Percentiles rank a stretch among this genome's conserved stretches.
phyloP scores from a whole-genome alignment of 1,140 invertebrate species.

The Trachymyrmex septentrionalis region DNA sequence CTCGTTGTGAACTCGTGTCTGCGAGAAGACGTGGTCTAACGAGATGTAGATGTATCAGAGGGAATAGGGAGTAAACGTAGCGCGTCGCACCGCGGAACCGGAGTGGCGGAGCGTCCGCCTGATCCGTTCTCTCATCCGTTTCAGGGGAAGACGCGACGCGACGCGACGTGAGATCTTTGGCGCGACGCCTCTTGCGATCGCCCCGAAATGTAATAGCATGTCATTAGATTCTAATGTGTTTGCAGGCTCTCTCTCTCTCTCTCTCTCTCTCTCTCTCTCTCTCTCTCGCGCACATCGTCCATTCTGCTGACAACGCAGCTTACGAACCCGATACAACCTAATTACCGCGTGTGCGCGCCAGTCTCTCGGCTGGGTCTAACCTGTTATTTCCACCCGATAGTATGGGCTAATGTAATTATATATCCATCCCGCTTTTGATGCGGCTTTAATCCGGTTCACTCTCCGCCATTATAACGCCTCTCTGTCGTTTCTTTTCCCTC shows the following conservation, averaged over 20 bases:
- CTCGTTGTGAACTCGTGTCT: slow-evolving; percentile 46
- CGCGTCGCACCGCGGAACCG: neutral
- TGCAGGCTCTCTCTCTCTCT: slow-evolving; percentile 69
- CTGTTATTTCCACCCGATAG: slow-evolving; percentile 85
- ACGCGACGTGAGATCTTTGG: slow-evolving; percentile 17
- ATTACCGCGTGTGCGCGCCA: slow-evolving; percentile 78
- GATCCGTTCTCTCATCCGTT: neutral
- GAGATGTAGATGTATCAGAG: slow-evolving; percentile 40
- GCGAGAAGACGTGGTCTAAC: slow-evolving; percentile 26
- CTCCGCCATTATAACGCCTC: slow-evolving; percentile 19
- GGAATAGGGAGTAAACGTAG: slow-evolving; percentile 4
- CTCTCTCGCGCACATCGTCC: slow-evolving; percentile 22
- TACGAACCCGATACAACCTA: slow-evolving; percentile 81
- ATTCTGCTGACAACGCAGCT: slow-evolving; percentile 61
- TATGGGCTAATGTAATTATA: slow-evolving; percentile 84
- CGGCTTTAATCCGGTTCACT: slow-evolving; percentile 81
- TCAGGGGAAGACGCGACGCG: neutral
- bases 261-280: slow-evolving; percentile 14
- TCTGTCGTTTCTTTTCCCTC: slow-evolving; percentile 40
- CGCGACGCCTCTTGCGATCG: slow-evolving; percentile 38
- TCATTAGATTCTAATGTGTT: slow-evolving; percentile 83
- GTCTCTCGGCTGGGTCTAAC: slow-evolving; percentile 76
- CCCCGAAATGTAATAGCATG: slow-evolving; percentile 81
- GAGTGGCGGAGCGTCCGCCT: neutral
- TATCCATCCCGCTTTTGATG: slow-evolving; percentile 84